phyloP scores from a whole-genome alignment of 2,888 invertebrate genomes.

The Epistrophe eligans region DNA sequence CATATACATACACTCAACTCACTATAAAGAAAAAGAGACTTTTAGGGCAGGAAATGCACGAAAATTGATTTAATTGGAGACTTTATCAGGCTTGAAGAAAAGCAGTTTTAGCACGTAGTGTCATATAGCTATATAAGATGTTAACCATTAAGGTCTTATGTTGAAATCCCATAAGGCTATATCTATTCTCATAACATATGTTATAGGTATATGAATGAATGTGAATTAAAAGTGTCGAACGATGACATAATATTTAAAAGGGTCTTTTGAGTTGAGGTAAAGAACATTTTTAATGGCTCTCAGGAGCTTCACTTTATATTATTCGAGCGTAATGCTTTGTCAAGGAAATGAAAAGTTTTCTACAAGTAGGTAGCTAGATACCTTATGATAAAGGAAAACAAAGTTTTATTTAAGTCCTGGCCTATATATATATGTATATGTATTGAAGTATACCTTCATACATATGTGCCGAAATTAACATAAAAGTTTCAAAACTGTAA shows the following conservation, averaged over 20 bases:
- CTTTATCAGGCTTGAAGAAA: slow-evolving; percentile 21
- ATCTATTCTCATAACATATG: neutral
- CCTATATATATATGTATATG: neutral
- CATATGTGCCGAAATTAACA: neutral
- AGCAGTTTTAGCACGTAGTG: slow-evolving; percentile 6
- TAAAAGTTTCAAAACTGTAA: neutral
- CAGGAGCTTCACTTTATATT: slow-evolving; percentile 3
- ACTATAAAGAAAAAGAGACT: neutral
- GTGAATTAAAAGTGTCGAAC: slow-evolving; percentile 4
- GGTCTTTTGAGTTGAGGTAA: neutral
- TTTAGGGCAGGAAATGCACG: slow-evolving; percentile 30
- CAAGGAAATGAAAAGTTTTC: slow-evolving; percentile 5
- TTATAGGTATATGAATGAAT: neutral
- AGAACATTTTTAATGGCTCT: slow-evolving; percentile 10
- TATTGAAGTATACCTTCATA: too few relatives aligned
- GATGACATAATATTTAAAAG: slow-evolving; percentile 12
- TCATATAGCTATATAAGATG: neutral
- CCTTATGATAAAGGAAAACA: neutral
- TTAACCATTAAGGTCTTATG: slow-evolving; percentile 19
- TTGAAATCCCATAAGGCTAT: slow-evolving; percentile 13
- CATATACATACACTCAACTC: neutral
- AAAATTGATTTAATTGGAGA: slow-evolving; percentile 58
- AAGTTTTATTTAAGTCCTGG: neutral
- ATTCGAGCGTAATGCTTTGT: slow-evolving; percentile 3
- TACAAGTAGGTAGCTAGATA: neutral